Evolutionary conservation across 1,140 invertebrate species (phyloP).

Genomic region (Papilio helenus): DNA sequence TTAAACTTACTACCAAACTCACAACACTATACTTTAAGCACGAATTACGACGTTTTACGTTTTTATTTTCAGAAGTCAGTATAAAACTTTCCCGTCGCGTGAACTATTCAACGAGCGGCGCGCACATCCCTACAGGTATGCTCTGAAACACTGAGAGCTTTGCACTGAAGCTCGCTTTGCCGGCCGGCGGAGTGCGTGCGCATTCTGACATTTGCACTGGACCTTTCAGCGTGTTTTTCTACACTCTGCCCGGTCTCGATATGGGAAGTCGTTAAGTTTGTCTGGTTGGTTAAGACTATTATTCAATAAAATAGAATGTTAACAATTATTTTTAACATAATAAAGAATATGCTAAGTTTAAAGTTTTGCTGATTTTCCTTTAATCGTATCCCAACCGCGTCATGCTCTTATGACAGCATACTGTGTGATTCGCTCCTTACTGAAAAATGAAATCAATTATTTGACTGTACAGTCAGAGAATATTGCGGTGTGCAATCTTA

Average conservation of each 20-base stretch:
- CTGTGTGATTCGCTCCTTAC: too few species aligned
- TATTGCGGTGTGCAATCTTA: too few species aligned
- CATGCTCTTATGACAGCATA: too few species aligned
- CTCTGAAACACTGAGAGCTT: not conserved
- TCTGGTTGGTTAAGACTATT: not conserved
- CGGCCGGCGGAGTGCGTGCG: not conserved
- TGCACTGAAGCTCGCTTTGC: not conserved
- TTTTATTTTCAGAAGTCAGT: not conserved
- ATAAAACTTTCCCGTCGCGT: not conserved
- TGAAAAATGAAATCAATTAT: too few species aligned
- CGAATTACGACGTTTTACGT: not conserved
- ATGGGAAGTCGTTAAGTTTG: conserved; percentile 18
- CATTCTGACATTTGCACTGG: not conserved
- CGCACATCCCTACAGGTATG: not conserved
- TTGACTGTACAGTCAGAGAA: too few species aligned
- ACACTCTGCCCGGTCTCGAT: conserved; percentile 1
- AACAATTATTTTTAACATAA: too few species aligned
- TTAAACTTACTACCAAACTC: not conserved
- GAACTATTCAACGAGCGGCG: conserved; percentile 7
- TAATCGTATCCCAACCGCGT: too few species aligned
- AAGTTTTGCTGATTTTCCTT: too few species aligned
- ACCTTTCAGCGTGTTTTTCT: conserved; percentile 16
- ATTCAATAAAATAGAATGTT: not conserved
- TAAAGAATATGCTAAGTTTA: not conserved
- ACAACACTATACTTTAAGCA: not conserved